Conservation (phyloP, 1,140 invertebrate genomes). For the Heliconius hewitsoni region DNA sequence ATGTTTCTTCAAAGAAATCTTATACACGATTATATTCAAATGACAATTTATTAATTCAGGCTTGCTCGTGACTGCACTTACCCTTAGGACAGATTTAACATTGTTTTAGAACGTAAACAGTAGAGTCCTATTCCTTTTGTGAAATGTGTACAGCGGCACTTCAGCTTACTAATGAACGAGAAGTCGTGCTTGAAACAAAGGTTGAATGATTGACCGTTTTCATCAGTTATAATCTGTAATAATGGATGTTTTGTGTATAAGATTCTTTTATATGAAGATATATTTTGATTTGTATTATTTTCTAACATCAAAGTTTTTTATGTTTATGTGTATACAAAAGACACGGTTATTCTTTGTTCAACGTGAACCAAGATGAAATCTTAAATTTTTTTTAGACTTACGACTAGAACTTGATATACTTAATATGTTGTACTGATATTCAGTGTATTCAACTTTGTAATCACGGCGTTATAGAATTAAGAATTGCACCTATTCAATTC, state of each 20-base stretch:
- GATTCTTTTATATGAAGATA: not conserved
- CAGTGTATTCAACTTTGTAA: too few relatives aligned
- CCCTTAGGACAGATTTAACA: conserved; percentile 6
- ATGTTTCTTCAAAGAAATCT: not conserved
- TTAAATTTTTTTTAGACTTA: too few relatives aligned
- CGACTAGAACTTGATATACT: too few relatives aligned
- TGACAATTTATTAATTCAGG: not conserved
- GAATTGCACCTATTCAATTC: too few relatives aligned
- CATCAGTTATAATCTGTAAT: not conserved
- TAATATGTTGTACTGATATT: too few relatives aligned
- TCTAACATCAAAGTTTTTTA: not conserved
- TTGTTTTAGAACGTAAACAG: not conserved
- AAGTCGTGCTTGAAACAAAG: conserved; percentile 17
- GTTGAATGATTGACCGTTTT: conserved; percentile 17
- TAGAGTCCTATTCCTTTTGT: conserved; percentile 26
- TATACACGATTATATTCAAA: not conserved
- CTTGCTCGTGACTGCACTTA: not conserved
- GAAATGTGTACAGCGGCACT: conserved; percentile 3
- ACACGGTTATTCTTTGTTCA: too few relatives aligned
- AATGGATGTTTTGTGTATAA: not conserved
- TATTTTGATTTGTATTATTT: not conserved
- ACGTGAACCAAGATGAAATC: too few relatives aligned
- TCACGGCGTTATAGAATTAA: too few relatives aligned
- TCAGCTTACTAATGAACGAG: conserved; percentile 27
- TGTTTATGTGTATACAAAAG: too few relatives aligned